phyloP scores from a whole-genome alignment of 53 echinoderm and acorn worm genomes.

The Paelopatides confundens region DNA sequence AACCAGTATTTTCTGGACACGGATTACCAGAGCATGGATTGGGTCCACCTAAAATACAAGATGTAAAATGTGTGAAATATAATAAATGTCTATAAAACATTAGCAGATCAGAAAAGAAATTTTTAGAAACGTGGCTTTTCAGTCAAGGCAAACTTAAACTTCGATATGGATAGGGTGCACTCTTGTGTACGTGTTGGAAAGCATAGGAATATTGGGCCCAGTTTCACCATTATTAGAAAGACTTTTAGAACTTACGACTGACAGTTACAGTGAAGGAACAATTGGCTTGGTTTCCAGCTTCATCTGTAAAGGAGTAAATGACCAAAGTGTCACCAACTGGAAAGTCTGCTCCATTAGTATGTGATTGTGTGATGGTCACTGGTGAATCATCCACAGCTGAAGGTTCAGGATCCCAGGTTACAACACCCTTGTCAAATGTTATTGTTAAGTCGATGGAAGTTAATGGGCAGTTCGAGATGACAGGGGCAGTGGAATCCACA shows the following conservation, averaged over 20 bases:
- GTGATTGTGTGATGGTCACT: constrained; percentile 24
- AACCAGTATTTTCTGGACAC: constrained; percentile 31
- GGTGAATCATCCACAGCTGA: constrained; percentile 39
- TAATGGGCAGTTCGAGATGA: constrained; percentile 57
- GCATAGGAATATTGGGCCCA: no score
- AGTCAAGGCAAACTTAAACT: no score
- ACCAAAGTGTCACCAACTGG: constrained; percentile 63
- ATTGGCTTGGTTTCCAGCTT: constrained; percentile 52
- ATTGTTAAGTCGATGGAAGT: constrained; percentile 3
- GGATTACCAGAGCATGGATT: constrained; percentile 65
- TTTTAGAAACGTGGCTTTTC: no score
- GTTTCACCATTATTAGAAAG: no score
- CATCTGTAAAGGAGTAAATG: constrained; percentile 68
- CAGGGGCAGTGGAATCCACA: constrained; percentile 56
- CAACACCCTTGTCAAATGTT: background rate
- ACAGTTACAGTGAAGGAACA: constrained; percentile 75
- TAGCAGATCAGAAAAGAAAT: no score
- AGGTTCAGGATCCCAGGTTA: constrained; percentile 55
- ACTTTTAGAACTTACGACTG: constrained; percentile 58
- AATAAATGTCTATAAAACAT: no score
- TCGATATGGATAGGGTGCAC: no score
- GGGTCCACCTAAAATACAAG: constrained; percentile 39
- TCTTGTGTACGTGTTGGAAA: no score
- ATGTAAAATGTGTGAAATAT: background rate
- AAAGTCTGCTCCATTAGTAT: constrained; percentile 44